A percentile compares a stretch with the other conserved stretches of the same genome.
Conservation (phyloP, 2,797 vertebrate genomes). For the Myotis vivesi region DNA sequence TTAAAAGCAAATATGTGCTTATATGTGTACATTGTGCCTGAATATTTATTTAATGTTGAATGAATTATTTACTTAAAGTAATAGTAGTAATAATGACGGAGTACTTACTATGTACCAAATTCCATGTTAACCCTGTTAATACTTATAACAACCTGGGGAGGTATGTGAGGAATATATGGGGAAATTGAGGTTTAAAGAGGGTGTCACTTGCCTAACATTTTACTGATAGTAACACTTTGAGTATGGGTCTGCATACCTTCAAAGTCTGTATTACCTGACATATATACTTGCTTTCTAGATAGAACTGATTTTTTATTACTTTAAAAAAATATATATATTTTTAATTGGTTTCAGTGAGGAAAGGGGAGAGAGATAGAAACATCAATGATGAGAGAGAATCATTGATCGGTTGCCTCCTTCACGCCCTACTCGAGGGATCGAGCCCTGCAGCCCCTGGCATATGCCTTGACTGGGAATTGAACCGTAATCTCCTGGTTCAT, state of each 20-base stretch:
- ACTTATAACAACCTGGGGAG: neutral
- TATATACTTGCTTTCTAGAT: neutral
- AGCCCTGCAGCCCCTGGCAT: no score
- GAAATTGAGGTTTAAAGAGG: neutral
- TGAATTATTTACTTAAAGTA: conserved; percentile 15
- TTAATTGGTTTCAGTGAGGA: no score
- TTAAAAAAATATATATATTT: no score
- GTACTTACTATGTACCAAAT: neutral
- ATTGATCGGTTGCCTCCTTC: no score
- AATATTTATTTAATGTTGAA: neutral
- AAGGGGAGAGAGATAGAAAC: no score
- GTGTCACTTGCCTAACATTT: neutral
- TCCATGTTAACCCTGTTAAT: neutral
- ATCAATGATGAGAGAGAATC: no score
- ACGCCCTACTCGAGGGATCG: no score
- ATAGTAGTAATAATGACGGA: neutral
- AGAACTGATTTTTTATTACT: neutral
- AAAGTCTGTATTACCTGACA: neutral
- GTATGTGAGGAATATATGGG: neutral
- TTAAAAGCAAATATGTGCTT: conserved; percentile 48
- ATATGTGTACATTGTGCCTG: neutral
- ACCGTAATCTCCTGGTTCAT: no score
- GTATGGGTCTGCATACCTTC: neutral
- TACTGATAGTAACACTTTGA: neutral
- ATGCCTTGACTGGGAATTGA: no score